These are phyloP conservation scores for Mythimna impura DNA, from an alignment of 2,888 invertebrate species.

Conservation along the genomic window DNA sequence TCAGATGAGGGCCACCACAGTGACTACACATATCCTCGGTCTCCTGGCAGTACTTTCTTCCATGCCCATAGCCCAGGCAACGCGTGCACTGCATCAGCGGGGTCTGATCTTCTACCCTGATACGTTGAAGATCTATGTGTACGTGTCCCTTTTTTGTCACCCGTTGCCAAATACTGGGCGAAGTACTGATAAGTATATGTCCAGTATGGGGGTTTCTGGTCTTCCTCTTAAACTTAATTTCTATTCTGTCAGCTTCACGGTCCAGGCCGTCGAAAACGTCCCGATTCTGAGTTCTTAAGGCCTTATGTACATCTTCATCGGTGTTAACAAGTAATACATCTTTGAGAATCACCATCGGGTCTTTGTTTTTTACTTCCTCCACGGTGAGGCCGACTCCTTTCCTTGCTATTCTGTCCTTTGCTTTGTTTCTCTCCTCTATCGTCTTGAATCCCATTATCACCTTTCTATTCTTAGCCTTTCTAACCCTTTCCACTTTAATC, in stretches of 20 bases:
- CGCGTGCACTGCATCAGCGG: not conserved
- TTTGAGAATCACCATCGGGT: not conserved
- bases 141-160: not conserved
- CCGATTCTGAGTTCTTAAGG: not conserved
- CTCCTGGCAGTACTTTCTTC: not conserved
- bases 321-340: not conserved
- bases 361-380: conserved; percentile 5
- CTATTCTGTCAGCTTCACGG: not conserved
- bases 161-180: not conserved
- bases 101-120: not conserved
- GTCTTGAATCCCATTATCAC: not conserved
- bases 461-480: not conserved
- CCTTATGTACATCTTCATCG: not conserved
- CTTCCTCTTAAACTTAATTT: not conserved
- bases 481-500: not conserved
- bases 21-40: not conserved
- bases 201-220: not conserved
- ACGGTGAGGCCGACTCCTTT: not conserved
- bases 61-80: not conserved
- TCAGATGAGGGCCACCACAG: not conserved
- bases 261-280: not conserved
- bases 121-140: not conserved
- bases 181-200: not conserved
- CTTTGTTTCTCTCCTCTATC: not conserved
- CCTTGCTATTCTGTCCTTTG: not conserved